Percentiles rank a stretch among this genome's conserved stretches.
Conservation (phyloP, 2,113 vertebrate species). For the Aix galericulata region DNA sequence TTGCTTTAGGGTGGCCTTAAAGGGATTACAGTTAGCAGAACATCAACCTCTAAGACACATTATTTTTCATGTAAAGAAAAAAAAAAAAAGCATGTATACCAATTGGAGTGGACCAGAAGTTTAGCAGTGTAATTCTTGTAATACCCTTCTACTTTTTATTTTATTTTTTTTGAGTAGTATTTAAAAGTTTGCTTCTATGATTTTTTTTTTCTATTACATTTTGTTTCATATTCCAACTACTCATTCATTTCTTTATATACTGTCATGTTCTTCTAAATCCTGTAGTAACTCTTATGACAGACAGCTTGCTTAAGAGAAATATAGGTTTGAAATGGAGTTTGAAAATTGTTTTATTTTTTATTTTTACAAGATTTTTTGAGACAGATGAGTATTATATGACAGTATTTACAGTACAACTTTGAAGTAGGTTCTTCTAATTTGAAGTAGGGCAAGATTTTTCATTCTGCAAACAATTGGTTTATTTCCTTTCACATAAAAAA, state of each 20-base stretch:
- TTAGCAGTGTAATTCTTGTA: not conserved
- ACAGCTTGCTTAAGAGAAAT: not conserved
- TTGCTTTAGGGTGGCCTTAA: not conserved
- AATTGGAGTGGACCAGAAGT: not conserved
- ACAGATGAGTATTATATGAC: not conserved
- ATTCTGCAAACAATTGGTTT: not conserved
- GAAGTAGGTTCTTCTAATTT: not conserved
- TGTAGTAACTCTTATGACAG: slow-evolving; percentile 1
- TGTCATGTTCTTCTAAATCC: not conserved
- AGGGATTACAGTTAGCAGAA: not conserved
- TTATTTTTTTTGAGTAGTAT: not conserved
- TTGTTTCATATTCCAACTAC: not conserved
- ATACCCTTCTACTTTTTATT: not conserved
- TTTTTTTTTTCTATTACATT: not conserved
- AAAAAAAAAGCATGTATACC: not conserved
- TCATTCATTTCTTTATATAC: not conserved
- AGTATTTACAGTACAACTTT: not conserved
- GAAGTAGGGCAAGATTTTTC: slow-evolving; percentile 6
- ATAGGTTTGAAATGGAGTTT: not conserved
- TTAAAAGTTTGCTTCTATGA: not conserved
- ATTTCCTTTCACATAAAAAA: not conserved
- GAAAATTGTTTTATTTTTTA: not conserved
- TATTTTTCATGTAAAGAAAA: not conserved
- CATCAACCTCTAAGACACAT: not conserved
- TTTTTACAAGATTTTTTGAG: not conserved